These are phyloP conservation scores for Phylloscopus whistleri DNA, from an alignment of 2,113 vertebrate genomes.

Conservation along the genomic window DNA sequence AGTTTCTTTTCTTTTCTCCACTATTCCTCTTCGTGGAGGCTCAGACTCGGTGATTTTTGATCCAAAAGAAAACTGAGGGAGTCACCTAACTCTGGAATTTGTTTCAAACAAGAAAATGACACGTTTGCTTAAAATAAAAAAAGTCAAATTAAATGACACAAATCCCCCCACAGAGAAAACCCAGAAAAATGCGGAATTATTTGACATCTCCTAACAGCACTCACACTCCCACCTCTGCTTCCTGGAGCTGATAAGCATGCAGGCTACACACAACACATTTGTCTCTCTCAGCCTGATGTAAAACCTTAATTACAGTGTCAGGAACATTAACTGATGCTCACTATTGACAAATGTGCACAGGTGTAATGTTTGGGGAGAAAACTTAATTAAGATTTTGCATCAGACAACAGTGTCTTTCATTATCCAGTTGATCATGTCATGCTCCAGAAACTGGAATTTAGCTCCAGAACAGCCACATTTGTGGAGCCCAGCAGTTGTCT, in stretches of 20 bases:
- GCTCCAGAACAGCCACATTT: background rate
- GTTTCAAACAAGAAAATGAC: background rate
- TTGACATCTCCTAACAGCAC: background rate
- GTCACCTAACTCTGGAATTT: background rate
- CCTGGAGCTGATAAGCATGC: background rate
- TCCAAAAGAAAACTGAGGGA: background rate
- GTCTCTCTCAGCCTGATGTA: background rate
- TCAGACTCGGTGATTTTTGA: background rate
- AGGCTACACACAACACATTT: background rate
- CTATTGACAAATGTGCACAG: background rate
- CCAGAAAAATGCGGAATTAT: background rate
- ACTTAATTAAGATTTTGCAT: constrained; percentile 20
- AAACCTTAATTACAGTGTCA: background rate
- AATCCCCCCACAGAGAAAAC: background rate
- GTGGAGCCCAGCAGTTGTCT: background rate
- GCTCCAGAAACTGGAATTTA: background rate
- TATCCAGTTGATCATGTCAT: background rate
- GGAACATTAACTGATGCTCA: background rate
- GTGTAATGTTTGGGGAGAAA: constrained; percentile 35
- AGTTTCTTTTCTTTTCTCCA: background rate
- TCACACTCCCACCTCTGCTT: background rate
- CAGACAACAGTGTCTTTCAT: background rate
- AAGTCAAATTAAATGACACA: background rate
- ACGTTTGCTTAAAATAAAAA: background rate
- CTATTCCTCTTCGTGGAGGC: background rate